Evolutionary conservation across 1,140 invertebrate genomes (phyloP).

Genomic region (Meloidogyne exigua): DNA sequence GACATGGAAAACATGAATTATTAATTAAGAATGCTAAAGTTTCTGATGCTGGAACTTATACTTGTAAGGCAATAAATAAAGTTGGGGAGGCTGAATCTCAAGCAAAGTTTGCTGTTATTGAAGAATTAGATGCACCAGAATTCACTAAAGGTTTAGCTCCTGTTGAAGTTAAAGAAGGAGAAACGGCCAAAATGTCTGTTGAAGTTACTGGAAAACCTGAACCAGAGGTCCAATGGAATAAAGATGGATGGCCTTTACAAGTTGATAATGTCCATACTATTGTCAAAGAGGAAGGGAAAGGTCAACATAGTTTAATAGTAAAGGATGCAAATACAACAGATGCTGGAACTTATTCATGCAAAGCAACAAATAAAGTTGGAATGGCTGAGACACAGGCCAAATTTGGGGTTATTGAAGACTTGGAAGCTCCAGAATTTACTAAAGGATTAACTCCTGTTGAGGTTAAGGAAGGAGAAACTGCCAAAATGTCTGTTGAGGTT

Average conservation of each 20-base stretch:
- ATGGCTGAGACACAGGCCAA: conserved; percentile 48
- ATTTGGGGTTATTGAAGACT: conserved; percentile 50
- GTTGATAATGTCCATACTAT: conserved; percentile 67
- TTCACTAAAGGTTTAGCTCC: conserved; percentile 53
- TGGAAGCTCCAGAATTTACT: conserved; percentile 67
- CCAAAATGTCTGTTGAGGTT: conserved; percentile 48
- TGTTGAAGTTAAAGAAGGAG: conserved; percentile 73
- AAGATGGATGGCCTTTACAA: conserved; percentile 77
- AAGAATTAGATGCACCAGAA: conserved; percentile 51
- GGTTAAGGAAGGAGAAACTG: conserved; percentile 47
- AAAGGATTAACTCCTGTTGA: conserved; percentile 61
- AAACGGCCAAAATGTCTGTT: conserved; percentile 79
- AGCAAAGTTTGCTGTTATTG: conserved; percentile 48
- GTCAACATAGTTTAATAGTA: conserved; percentile 75
- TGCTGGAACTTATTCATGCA: conserved; percentile 69
- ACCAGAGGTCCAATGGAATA: conserved; percentile 79
- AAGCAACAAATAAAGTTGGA: conserved; percentile 53
- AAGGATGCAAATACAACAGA: conserved; percentile 74
- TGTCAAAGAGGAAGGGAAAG: conserved; percentile 70
- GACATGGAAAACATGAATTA: conserved; percentile 63
- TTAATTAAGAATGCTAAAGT: conserved; percentile 64
- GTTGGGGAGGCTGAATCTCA: conserved; percentile 42
- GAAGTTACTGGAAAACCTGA: conserved; percentile 85
- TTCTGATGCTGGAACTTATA: conserved; percentile 42
- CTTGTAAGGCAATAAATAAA: conserved; percentile 44